Evolutionary conservation across 1,140 invertebrate genomes (phyloP).

Genomic region (Drosophila melanica): DNA sequence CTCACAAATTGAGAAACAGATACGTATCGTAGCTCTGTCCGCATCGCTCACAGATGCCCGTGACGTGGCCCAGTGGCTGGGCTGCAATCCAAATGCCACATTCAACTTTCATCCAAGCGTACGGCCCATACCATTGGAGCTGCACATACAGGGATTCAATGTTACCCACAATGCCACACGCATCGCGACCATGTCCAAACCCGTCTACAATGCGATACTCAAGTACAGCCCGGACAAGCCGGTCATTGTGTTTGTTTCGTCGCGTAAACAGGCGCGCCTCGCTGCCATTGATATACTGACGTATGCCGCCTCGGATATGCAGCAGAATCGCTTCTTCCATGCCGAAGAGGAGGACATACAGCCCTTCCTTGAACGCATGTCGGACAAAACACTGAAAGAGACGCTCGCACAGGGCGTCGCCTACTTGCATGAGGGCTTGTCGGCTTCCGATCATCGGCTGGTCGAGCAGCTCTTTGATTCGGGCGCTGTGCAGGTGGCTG

Average conservation of each 20-base stretch:
- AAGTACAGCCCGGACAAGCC: conserved; percentile 95
- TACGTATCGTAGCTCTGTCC: conserved; percentile 97
- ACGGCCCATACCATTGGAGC: conserved; percentile 95
- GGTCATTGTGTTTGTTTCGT: conserved; percentile 98
- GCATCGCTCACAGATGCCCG: conserved; percentile 97
- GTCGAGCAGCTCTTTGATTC: conserved; percentile 97
- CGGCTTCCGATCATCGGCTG: conserved; percentile 91
- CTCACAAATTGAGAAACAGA: conserved; percentile 96
- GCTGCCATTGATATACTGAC: conserved; percentile 98
- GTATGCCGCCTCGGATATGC: conserved; percentile 94
- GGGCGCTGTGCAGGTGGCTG: conserved; percentile 96
- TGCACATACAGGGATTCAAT: conserved; percentile 99
- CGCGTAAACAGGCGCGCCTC: conserved; percentile 95
- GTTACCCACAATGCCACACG: conserved; percentile 98
- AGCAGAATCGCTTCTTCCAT: conserved; percentile 94
- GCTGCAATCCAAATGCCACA: conserved; percentile 94
- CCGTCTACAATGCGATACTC: conserved; percentile 97
- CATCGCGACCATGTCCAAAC: conserved; percentile 98
- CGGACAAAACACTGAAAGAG: conserved; percentile 94
- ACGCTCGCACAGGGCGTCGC: conserved; percentile 97
- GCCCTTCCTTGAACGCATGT: conserved; percentile 93
- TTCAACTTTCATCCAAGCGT: conserved; percentile 99
- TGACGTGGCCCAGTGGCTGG: conserved; percentile 98
- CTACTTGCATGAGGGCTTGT: conserved; percentile 98
- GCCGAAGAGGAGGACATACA: conserved; percentile 93